Evolutionary conservation across 2,888 invertebrate species (phyloP).

Genomic region (Eilema sororculum): DNA sequence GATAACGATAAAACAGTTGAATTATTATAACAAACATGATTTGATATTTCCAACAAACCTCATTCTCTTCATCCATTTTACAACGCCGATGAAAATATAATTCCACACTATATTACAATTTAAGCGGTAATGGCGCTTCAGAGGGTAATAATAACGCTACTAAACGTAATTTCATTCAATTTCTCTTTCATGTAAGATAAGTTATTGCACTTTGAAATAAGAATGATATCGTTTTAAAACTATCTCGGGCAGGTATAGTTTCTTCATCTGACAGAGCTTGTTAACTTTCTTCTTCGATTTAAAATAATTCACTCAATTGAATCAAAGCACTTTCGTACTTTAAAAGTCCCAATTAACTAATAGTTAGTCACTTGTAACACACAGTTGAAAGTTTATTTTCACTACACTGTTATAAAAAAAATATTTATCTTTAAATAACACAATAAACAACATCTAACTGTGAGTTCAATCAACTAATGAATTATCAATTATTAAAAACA

Average conservation of each 20-base stretch:
- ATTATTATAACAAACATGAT: constrained; percentile 39
- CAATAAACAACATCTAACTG: constrained; percentile 7
- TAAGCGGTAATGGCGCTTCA: constrained; percentile 3
- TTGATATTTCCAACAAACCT: constrained; percentile 44
- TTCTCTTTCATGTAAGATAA: constrained; percentile 2
- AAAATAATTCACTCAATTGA: neutral
- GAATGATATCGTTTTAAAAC: constrained; percentile 10
- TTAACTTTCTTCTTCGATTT: constrained; percentile 1
- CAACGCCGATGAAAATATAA: constrained; percentile 15
- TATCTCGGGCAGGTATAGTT: neutral
- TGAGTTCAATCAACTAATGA: constrained; percentile 8
- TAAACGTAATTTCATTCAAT: constrained; percentile 17
- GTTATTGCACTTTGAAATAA: constrained; percentile 19
- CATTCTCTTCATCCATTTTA: constrained; percentile 45
- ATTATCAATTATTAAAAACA: constrained; percentile 21
- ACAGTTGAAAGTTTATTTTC: constrained; percentile 9
- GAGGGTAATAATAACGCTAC: neutral
- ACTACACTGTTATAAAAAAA: constrained; percentile 2
- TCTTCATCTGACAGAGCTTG: neutral
- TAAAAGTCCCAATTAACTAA: constrained; percentile 9
- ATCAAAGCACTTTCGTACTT: constrained; percentile 4
- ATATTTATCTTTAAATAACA: constrained; percentile 12
- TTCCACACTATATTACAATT: constrained; percentile 11
- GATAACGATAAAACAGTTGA: constrained; percentile 42
- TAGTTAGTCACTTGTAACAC: constrained; percentile 14